Base-by-base conservation (phyloP, 2,888 invertebrate genomes). In the Orchestes rusci region DNA sequence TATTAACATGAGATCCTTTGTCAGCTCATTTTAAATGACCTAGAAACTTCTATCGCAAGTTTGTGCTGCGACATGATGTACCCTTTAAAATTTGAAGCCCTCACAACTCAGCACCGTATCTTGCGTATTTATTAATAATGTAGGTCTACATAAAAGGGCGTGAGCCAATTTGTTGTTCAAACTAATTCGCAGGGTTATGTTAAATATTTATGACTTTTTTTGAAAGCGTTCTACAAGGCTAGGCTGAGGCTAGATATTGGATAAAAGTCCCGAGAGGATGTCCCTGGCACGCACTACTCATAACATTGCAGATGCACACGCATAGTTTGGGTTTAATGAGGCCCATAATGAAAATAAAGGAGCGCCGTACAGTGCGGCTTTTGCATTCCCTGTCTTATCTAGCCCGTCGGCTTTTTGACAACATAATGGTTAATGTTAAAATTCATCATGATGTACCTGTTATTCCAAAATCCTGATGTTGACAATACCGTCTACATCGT, bases 221-320 rank as follows among this genome's bases (percentile, higher is more conserved):
- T 48, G 32, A 29, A 33, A 50, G 48, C 40, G 36, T 29, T 12
- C 34, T 27, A 28, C 17, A 48, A 44, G 50, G 50, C 41, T 41
- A 47, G 50, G 50, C 40, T 37, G 41, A 36, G 35, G 43, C 31
- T 45, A 46, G 48, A 44, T 44, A 48, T 38, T 41, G 40, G 45
- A 51, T 51, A 48, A 51, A 48, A 48, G 20, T 55, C 56, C 54
- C 56, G 16, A 28, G 54, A 55, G 56, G 53, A 51, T 48, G 48
- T 41, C 45, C 40, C 19, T 31, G 45, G 48, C 58, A 64, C 61
- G 61, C 62, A 64, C 59, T 53, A 55, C 57, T 59, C 59, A 59
- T 61, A 12, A 55, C 58, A 58, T 53, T 61, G 60, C 59, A 61
- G 58, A 63, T 63, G 59, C 49, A 56, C 62, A 64, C 64, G 63